phyloP scores from a whole-genome alignment of 1,140 invertebrate species.

The Penaeus japonicus region DNA sequence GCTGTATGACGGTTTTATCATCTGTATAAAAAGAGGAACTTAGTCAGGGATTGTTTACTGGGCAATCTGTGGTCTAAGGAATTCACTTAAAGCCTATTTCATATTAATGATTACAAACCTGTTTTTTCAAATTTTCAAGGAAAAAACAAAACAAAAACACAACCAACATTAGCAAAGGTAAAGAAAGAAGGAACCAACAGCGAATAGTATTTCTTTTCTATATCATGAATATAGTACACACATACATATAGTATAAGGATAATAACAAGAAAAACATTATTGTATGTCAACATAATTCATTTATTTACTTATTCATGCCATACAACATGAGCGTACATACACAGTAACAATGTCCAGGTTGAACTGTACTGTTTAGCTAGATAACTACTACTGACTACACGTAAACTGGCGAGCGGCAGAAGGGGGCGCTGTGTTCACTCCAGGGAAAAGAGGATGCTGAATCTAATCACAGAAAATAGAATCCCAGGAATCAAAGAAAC shows the following conservation, averaged over 20 bases:
- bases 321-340: constrained; percentile 54
- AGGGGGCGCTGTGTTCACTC: constrained; percentile 45
- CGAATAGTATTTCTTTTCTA: no score
- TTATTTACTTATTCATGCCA: constrained; percentile 56
- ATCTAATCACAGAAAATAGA: constrained; percentile 49
- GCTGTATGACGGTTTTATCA: no score
- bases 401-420: constrained; percentile 55
- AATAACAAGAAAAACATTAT: constrained; percentile 11
- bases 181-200: background rate
- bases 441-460: constrained; percentile 27
- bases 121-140: no score
- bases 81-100: no score
- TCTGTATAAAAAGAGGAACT: no score
- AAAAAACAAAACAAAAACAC: no score
- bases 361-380: constrained; percentile 51
- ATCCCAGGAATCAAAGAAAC: constrained; percentile 43
- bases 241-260: background rate
- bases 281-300: constrained; percentile 46
- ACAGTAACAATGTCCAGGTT: constrained; percentile 53
- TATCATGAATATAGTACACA: background rate
- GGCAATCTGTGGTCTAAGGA: no score
- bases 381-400: constrained; percentile 55
- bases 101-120: no score
- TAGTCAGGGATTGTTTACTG: no score
- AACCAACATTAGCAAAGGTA: no score